Conservation (phyloP, 2,797 vertebrate species). For the Mastacembelus armatus region DNA sequence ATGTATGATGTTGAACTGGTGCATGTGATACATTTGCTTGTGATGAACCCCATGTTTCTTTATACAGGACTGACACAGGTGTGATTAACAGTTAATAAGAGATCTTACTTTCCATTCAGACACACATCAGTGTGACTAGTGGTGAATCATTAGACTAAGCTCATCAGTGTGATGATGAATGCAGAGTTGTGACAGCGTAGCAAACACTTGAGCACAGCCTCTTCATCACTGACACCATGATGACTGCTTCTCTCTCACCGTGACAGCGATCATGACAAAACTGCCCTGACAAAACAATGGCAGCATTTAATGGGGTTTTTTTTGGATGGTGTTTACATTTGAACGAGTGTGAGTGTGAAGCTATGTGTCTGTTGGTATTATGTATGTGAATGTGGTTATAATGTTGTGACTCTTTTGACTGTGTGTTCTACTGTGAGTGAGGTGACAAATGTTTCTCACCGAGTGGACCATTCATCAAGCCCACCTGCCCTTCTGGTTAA, state of each 20-base stretch:
- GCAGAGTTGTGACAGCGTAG: conserved; percentile 52
- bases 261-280: conserved; percentile 36
- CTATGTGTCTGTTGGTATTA: background rate
- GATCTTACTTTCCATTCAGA: conserved; percentile 47
- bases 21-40: background rate
- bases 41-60: conserved; percentile 1
- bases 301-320: background rate
- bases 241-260: conserved; percentile 39
- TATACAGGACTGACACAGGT: too few species aligned
- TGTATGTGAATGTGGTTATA: background rate
- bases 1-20: background rate
- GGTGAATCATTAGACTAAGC: conserved; percentile 38
- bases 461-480: conserved; percentile 54
- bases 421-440: conserved; percentile 18
- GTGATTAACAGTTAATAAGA: conserved; percentile 23
- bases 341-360: conserved; percentile 6
- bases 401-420: conserved; percentile 19
- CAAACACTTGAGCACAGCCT: conserved; percentile 50
- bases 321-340: background rate
- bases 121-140: conserved; percentile 9
- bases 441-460: conserved; percentile 56
- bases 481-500: conserved; percentile 51
- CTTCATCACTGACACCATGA: conserved; percentile 59
- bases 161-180: conserved; percentile 63
- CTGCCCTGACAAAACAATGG: conserved; percentile 15